Evolutionary conservation across 2,797 vertebrate species (phyloP), one percentile per base, ranked within the genome.

Genomic region (Typhlichthys subterraneus): DNA sequence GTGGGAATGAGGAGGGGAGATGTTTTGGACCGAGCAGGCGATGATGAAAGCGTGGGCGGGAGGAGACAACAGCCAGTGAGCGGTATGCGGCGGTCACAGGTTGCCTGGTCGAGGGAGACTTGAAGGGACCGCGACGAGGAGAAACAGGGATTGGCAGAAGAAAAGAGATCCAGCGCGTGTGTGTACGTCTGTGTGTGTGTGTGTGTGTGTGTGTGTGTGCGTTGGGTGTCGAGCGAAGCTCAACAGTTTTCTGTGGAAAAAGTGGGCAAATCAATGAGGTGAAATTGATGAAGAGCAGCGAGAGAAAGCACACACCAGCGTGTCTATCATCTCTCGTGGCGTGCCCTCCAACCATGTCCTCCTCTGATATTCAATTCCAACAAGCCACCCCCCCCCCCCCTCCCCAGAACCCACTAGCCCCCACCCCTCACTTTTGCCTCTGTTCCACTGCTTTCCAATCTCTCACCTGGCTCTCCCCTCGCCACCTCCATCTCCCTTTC

Each of bases 281-380:
- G 75, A 84, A 82, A 85, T 81, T 86, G 82, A 88, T 85, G 80
- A 85, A 82, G 84, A 86, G 76, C 72, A 56, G 47, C 61, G 67
- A 19, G 75, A 73, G 72, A 84, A 80, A 84, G 70, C 68, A 78
- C 73, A 63, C 61, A 80, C 72, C 82, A 85, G 87, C 84, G 80
- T 84, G 80, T 76, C 74, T 88, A 72, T 89, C 80, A 74, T 84
- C 76, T 87, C 72, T 65, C 73, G 62, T 72, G 69, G 53, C 45
- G 64, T 59, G 74, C 82, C 81, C 74, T 75, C 76, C 81, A 82
- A 79, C 81, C 77, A 77, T 75, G 67, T 69, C 77, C 67, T 73
- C 60, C 75, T 60, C 74, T 77, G 71, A 83, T 79, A 86, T 82
- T 81, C 75, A 73, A 63, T 74, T 78, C 80, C 65, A 74, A 1